Evolutionary conservation across 2,113 vertebrate species (phyloP), one percentile per base, ranked within the genome.

Genomic region (Rutilus rutilus): DNA sequence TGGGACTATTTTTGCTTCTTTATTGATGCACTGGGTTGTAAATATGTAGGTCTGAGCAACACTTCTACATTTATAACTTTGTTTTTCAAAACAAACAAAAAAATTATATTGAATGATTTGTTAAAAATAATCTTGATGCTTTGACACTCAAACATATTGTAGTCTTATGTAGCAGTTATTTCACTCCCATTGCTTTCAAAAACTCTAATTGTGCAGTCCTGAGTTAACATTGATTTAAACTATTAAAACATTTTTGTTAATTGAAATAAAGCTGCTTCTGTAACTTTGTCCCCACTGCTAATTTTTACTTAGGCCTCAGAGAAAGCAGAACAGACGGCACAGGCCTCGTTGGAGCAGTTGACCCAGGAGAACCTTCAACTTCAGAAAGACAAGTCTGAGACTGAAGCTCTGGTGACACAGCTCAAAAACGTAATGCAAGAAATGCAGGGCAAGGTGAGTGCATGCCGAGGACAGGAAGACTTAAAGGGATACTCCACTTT

Each of bases 381-480:
- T 91, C 94, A 95, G 91, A 94, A 96, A 89, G 95, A 97, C 87
- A 97, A 96, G 90, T 92, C 87, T 0, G 91, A 96, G 65, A 92
- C 93, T 0, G 90, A 96, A 78, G 91, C 95, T 77, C 93, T 93
- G 42, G 74, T 98, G 87, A 94, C 96, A 83, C 92, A 94, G 67
- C 94, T 95, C 0, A 96, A 87, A 81, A 92, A 89, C 54, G 92
- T 95, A 12, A 97, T 96, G 1, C 90, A 96, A 84, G 95, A 97
- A 86, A 89, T 96, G 17, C 94, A 97, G 90, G 93, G 91, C 9
- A 95, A 97, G 95, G 98, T 98, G 93, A 95, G 89, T 36, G 19
- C 25, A 30, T n/a, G 21, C 65, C 10, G 65, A 69, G 33, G 33
- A 36, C 33, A 52, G 19, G 36, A 73, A 76, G 14, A 50, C 17